These are phyloP conservation scores for Drosophila sucinea DNA, from an alignment of 1,140 invertebrate genomes.

Conservation along the genomic window DNA sequence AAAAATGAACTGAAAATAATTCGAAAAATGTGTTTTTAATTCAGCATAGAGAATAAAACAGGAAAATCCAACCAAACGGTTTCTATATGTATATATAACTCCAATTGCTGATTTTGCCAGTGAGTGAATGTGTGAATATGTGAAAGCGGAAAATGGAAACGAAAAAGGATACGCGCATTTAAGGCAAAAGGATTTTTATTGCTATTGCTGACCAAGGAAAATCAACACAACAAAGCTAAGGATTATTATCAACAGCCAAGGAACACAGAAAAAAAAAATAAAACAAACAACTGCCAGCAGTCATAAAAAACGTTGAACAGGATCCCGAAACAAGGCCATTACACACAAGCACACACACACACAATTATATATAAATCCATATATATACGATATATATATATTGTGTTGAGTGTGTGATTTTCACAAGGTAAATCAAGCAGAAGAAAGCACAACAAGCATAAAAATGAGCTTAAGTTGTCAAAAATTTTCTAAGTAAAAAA, in stretches of 20 bases:
- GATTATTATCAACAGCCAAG: constrained; percentile 55
- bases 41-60: neutral
- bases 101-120: constrained; percentile 2
- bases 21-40: constrained; percentile 35
- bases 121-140: constrained; percentile 40
- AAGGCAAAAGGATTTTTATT: constrained; percentile 52
- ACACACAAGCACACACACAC: constrained; percentile 14
- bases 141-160: constrained; percentile 29
- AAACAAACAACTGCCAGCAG: constrained; percentile 37
- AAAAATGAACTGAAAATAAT: constrained; percentile 39
- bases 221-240: constrained; percentile 32
- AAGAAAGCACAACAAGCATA: constrained; percentile 34
- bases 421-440: constrained; percentile 63
- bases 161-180: constrained; percentile 49
- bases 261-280: constrained; percentile 38
- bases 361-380: constrained; percentile 4
- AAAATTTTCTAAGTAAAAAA: constrained; percentile 35
- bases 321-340: constrained; percentile 17
- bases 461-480: constrained; percentile 53
- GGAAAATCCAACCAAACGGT: constrained; percentile 5
- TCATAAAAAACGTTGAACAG: constrained; percentile 30
- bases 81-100: constrained; percentile 15
- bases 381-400: constrained; percentile 33
- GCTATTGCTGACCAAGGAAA: constrained; percentile 40
- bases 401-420: constrained; percentile 37